Evolutionary conservation across 2,797 vertebrate species (phyloP).

Genomic region (Danio tinwini): DNA sequence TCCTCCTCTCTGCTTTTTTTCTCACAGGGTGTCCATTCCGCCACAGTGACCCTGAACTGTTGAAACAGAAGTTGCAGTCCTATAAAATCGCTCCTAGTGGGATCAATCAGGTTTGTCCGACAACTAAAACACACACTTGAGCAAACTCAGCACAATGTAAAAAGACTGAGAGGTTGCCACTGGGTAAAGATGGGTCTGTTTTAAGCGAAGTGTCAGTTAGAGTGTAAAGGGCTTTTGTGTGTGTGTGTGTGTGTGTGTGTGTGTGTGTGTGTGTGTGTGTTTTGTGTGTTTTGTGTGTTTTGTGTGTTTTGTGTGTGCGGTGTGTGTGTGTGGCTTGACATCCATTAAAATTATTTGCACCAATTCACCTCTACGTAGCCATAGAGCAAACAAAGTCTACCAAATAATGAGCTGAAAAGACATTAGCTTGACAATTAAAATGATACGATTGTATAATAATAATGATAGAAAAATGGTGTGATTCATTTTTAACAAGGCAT

Average conservation of each 20-base stretch:
- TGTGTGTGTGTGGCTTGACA: background rate
- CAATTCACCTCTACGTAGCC: background rate
- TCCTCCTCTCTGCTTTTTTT: constrained; percentile 20
- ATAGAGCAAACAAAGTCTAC: background rate
- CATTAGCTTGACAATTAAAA: constrained; percentile 23
- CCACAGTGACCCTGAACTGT: constrained; percentile 91
- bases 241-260: no score
- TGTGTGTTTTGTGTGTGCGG: no score
- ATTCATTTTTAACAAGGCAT: constrained; percentile 46
- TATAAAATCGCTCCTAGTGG: constrained; percentile 87
- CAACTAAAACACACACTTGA: constrained; percentile 22
- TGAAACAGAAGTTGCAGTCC: constrained; percentile 94
- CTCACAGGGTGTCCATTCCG: constrained; percentile 94
- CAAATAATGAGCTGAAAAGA: constrained; percentile 29
- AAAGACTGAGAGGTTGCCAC: background rate
- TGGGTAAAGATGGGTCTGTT: constrained; percentile 19
- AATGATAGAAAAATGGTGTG: constrained; percentile 15
- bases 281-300: no score
- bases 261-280: no score
- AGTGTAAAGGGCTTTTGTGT: constrained; percentile 16
- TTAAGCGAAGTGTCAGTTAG: constrained; percentile 8
- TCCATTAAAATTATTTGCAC: constrained; percentile 32
- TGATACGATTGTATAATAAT: constrained; percentile 21
- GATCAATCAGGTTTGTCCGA: constrained; percentile 81
- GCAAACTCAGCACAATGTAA: constrained; percentile 22